Base-by-base conservation (phyloP, 64 coral and sea anemone species). In the Dendronephthya gigantea region DNA sequence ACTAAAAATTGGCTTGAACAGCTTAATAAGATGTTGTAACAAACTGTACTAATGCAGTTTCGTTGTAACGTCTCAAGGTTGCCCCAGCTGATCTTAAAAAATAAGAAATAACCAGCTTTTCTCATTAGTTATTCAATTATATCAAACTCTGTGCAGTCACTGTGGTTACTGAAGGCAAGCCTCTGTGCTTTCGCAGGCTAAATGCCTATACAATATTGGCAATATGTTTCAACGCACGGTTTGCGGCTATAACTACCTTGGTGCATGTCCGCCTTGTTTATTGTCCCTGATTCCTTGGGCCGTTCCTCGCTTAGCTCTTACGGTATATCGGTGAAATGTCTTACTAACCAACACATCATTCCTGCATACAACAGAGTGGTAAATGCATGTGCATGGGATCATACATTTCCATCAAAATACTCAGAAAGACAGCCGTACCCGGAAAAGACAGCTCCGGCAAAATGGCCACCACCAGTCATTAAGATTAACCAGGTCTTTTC, bases 381-480 rank as follows among this genome's bases (percentile, higher is more conserved):
- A 33, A 35, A 35, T 35, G 0, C 1, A 75, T 1, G 12, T 34
- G 11, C 55, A 62, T 62, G 3, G 23, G 13, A 52, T 74, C 33
- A 74, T 79, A 28, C 10, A 37, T 36, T 79, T 10, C 25, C 72
- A 79, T 4, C 15, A 14, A 79, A 3, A 79, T 75, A 36, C 28
- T 39, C 28, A 79, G 30, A 29, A 29, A 79, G 13, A 79, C 7
- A 33, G 9, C 7, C 32, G 34, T 6, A 79, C 72, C 95, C 95
- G 23, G 37, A 88, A 40, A 98, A 98, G 19, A 98, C 92, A 33
- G 92, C 95, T 7, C 86, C 92, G 81, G 95, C 95, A 98, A 98
- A 98, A 86, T 98, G 95, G 9, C 95, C 95, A 83, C 95, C 95
- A 17, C 87, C 95, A 35, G 95, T 98, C 95, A 98, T 93, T n/a